Evolutionary conservation across 2,797 vertebrate genomes (phyloP).

Genomic region (Spheniscus humboldti): DNA sequence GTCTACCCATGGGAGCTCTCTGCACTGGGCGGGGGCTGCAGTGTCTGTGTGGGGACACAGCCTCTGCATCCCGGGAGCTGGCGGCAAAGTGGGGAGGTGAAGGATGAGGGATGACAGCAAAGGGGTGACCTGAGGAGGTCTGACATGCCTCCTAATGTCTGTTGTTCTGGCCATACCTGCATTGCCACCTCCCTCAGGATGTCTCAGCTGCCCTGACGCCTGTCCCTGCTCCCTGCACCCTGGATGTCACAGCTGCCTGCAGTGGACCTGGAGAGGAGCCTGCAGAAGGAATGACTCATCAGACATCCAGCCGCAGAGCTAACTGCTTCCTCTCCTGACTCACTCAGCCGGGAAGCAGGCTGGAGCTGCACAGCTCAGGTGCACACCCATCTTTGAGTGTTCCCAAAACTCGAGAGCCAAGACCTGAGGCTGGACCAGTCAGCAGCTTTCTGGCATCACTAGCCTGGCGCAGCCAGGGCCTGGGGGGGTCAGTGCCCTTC

Average conservation of each 20-base stretch:
- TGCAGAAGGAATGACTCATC: neutral
- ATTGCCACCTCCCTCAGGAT: neutral
- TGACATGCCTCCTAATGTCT: neutral
- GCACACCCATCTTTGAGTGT: neutral
- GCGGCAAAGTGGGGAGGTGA: neutral
- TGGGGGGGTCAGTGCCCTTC: neutral
- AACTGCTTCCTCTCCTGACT: neutral
- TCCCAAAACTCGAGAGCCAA: neutral
- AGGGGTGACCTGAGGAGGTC: neutral
- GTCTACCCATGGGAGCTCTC: neutral
- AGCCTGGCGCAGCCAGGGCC: too few species aligned
- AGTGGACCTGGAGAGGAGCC: neutral
- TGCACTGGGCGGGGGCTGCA: accelerated
- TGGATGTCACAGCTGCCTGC: neutral
- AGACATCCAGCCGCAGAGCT: neutral
- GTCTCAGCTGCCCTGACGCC: neutral
- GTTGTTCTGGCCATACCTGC: neutral
- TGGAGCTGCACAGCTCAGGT: neutral
- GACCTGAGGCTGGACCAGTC: neutral
- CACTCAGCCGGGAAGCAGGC: neutral
- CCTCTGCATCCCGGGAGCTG: accelerated
- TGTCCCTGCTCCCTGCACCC: neutral
- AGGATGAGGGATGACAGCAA: neutral
- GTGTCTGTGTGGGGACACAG: neutral
- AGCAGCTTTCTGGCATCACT: neutral